Percentiles rank a stretch among this genome's conserved stretches.
Evolutionary conservation across 2,113 vertebrate genomes (phyloP).

Genomic region (Varanus komodoensis): DNA sequence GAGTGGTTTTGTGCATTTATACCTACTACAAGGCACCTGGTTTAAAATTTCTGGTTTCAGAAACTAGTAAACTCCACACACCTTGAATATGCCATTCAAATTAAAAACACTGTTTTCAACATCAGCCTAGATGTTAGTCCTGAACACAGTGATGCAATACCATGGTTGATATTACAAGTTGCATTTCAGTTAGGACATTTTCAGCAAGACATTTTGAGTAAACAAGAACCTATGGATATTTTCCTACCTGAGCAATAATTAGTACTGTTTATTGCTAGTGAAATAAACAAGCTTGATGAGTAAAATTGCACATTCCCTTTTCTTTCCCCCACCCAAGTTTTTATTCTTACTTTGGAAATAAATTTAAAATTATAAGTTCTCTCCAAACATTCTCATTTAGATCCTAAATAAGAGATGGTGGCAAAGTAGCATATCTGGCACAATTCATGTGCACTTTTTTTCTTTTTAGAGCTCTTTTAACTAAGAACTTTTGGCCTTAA

Average conservation of each 20-base stretch:
- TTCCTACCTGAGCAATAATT: slow-evolving; percentile 72
- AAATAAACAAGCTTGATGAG: slow-evolving; percentile 48
- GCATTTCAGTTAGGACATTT: neutral
- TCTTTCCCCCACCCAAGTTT: slow-evolving; percentile 14
- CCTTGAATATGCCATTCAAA: neutral
- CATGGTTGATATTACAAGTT: neutral
- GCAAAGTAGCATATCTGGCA: slow-evolving; percentile 45
- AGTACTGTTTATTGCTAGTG: slow-evolving; percentile 66
- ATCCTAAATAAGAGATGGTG: slow-evolving; percentile 69
- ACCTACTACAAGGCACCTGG: slow-evolving; percentile 64
- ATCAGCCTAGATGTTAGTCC: neutral
- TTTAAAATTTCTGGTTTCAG: slow-evolving; percentile 37
- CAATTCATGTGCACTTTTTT: neutral
- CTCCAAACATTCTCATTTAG: slow-evolving; percentile 37
- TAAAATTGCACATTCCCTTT: slow-evolving; percentile 73
- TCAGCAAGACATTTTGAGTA: slow-evolving; percentile 37
- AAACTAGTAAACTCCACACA: slow-evolving; percentile 37
- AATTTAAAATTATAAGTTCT: slow-evolving; percentile 46
- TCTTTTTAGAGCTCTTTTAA: neutral
- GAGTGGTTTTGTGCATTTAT: slow-evolving; percentile 44
- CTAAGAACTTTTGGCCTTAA: slow-evolving; percentile 43
- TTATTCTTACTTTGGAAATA: slow-evolving; percentile 10
- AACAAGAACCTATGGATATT: slow-evolving; percentile 56
- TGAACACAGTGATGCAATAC: neutral
- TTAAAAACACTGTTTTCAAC: slow-evolving; percentile 23